These are phyloP conservation scores for Istiophorus platypterus DNA, from an alignment of 2,113 vertebrate species.

Conservation along the genomic window DNA sequence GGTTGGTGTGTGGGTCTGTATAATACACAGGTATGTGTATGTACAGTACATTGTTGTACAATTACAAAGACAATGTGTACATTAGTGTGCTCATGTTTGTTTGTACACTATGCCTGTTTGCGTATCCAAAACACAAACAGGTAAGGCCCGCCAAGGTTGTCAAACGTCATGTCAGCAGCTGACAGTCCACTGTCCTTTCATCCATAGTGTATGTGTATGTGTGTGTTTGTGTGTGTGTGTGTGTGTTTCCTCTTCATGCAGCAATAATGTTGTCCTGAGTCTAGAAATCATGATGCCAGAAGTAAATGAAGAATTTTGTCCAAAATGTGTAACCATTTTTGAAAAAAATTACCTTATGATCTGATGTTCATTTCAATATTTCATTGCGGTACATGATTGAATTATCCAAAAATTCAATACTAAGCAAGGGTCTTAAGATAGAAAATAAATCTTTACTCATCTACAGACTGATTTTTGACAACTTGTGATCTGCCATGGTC, in stretches of 20 bases:
- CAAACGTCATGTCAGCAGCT: not conserved
- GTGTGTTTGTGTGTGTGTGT: not conserved
- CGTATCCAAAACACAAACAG: not conserved
- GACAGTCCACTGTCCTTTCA: no score
- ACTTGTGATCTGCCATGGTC: not conserved
- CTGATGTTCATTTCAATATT: conserved; percentile 9
- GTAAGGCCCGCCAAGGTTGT: not conserved
- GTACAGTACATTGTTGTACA: not conserved
- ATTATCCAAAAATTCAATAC: not conserved
- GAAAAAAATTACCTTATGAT: conserved; percentile 3
- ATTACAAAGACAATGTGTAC: not conserved
- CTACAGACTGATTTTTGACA: not conserved
- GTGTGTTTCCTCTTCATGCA: not conserved
- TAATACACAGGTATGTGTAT: not conserved
- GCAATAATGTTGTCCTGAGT: not conserved
- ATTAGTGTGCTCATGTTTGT: not conserved
- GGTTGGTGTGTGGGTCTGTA: not conserved
- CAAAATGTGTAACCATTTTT: conserved; percentile 18
- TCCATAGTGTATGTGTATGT: not conserved
- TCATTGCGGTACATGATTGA: not conserved
- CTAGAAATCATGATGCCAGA: conserved; percentile 6
- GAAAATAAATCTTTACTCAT: not conserved
- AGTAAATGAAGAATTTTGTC: conserved; percentile 11
- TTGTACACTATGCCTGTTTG: not conserved
- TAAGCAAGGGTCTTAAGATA: not conserved